Evolutionary conservation across 2,113 vertebrate genomes (phyloP).

Genomic region (Protomyctophum bolini): DNA sequence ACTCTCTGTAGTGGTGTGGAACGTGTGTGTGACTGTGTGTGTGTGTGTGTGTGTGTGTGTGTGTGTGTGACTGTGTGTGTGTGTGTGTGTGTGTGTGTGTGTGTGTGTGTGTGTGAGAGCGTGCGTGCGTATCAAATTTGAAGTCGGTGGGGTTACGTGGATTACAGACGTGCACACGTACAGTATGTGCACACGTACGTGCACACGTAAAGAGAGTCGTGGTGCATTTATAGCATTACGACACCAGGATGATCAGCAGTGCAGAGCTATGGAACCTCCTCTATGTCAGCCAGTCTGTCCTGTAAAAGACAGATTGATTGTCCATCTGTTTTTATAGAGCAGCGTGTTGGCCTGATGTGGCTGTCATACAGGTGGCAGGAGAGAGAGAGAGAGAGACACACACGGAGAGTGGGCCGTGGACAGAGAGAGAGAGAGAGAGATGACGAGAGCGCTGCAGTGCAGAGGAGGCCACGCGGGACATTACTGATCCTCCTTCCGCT

Average conservation of each 20-base stretch:
- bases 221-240: neutral
- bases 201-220: neutral
- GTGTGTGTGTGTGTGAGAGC: too few species aligned
- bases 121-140: too few species aligned
- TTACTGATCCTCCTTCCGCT: slow-evolving; percentile 41
- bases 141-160: too few species aligned
- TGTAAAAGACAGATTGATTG: slow-evolving; percentile 27
- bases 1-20: too few species aligned
- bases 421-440: slow-evolving; percentile 1
- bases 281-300: slow-evolving; percentile 10
- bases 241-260: neutral
- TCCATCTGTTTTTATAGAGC: slow-evolving; percentile 22
- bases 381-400: neutral
- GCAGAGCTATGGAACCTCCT: neutral
- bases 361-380: slow-evolving; percentile 11
- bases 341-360: slow-evolving; percentile 29
- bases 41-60: too few species aligned
- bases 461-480: slow-evolving; percentile 50
- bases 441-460: slow-evolving; percentile 32
- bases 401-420: neutral
- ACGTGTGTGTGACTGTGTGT: too few species aligned
- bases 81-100: too few species aligned
- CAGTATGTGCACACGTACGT: slow-evolving; percentile 3
- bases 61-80: too few species aligned
- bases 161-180: neutral